These are phyloP conservation scores for Phylloscopus collybita DNA, from an alignment of 2,797 vertebrate species.

Conservation along the genomic window DNA sequence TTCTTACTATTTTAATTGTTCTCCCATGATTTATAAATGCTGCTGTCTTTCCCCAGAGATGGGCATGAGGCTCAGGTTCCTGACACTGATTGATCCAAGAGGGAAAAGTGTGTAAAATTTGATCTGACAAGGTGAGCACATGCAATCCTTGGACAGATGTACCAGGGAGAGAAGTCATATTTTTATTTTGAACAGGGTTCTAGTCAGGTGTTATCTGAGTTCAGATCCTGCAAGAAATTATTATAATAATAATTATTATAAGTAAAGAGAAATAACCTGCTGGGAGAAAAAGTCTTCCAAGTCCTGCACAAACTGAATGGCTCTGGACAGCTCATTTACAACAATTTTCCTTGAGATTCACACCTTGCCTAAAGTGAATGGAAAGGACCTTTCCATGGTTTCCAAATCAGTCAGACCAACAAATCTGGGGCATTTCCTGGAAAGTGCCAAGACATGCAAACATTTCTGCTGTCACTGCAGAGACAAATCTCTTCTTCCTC, in stretches of 20 bases:
- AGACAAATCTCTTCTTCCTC: not conserved
- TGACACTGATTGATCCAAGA: constrained; percentile 14
- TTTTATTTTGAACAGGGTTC: not conserved
- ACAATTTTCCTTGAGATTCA: not conserved
- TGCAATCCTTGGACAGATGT: not conserved
- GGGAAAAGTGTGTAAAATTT: not conserved
- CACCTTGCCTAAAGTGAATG: not conserved
- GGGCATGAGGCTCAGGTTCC: not conserved
- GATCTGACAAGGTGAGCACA: not conserved
- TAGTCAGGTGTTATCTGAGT: not conserved
- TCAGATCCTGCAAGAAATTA: not conserved
- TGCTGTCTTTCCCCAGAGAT: not conserved
- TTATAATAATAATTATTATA: not conserved
- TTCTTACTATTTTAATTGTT: not conserved
- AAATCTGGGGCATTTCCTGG: not conserved
- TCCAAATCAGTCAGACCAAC: not conserved
- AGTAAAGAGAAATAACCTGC: not conserved
- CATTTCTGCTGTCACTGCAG: not conserved
- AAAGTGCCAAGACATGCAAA: not conserved
- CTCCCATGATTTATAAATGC: not conserved
- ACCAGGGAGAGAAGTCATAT: not conserved
- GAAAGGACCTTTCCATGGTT: not conserved
- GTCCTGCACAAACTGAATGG: not conserved
- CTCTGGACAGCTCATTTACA: not conserved
- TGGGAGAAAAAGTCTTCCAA: not conserved